Evolutionary conservation across 2,797 vertebrate species (phyloP), one percentile per base, ranked within the genome.

Genomic region (Crocodylus rhombifer): DNA sequence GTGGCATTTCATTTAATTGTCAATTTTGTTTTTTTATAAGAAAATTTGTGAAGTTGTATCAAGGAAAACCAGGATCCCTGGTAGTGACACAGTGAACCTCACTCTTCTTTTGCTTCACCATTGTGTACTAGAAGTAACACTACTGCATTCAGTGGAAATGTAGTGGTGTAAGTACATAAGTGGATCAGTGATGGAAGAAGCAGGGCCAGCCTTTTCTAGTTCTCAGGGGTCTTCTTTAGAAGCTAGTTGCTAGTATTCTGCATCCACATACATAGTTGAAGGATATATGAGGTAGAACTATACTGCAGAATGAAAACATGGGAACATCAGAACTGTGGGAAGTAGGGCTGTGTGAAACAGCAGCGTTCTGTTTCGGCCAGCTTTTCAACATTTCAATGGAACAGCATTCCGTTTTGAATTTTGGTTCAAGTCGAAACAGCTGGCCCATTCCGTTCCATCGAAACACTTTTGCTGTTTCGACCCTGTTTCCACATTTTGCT

Each of bases 211-310:
- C 20, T 51, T 73, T 73, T 26, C 36, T 73, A 2, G 0, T 60
- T 65, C 58, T 6, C 7, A 67, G 60, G n/a, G 51, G 67, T 84
- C 62, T 82, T 93, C 76, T 88, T 1, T 1, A 1, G 1, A 23
- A n/a, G 3, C 0, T 2, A 8, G 28, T 55, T 10, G 80, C 78
- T 9, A 14, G 57, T 55, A 73, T 23, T 73, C 15, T 14, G 25
- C 25, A 73, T 83, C 63, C 0, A 4, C 6, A 2, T 65, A 1
- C 3, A 61, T 1, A 58, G n/a, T 83, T 20, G 75, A 25, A 2
- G 74, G 74, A 20, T 13, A 4, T 76, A 16, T 8, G 82, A 83
- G 2, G 23, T 13, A 80, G 18, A 57, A 3, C 14, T 23, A 57
- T 13, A 21, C 10, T 80, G 9, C 14, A 60, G 0, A 2, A 8